These are phyloP conservation scores for Melanotaenia maccullochi DNA, from an alignment of 2,797 vertebrate genomes.

Conservation along the genomic window DNA sequence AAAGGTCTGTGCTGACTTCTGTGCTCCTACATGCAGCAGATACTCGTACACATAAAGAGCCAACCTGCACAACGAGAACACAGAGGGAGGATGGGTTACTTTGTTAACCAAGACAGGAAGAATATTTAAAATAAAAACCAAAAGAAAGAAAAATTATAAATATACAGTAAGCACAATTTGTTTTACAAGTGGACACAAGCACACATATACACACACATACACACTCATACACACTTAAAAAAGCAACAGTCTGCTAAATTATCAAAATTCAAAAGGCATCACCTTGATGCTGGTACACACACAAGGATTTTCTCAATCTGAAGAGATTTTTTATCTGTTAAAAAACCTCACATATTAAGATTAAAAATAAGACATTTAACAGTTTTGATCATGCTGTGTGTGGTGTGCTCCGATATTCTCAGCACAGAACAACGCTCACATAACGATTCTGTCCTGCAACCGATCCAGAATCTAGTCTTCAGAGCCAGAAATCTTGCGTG, in stretches of 20 bases:
- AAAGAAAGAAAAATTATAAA: neutral
- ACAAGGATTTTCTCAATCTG: no score
- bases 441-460: no score
- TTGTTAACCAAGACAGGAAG: neutral
- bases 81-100: constrained; percentile 35
- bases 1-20: constrained; percentile 99
- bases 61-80: constrained; percentile 84
- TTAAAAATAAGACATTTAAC: no score
- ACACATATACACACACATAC: neutral
- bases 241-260: neutral
- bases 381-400: no score
- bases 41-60: constrained; percentile 98
- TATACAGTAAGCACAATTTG: neutral
- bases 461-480: no score
- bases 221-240: no score
- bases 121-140: neutral
- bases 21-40: constrained; percentile 98
- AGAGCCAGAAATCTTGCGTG: no score
- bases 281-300: neutral
- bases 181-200: constrained; percentile 8
- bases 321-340: no score
- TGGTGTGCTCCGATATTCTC: no score
- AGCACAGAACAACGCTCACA: no score
- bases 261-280: neutral
- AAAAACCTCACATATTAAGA: no score